Conservation (phyloP, 1,140 invertebrate genomes). For the Caerostris extrusa region DNA sequence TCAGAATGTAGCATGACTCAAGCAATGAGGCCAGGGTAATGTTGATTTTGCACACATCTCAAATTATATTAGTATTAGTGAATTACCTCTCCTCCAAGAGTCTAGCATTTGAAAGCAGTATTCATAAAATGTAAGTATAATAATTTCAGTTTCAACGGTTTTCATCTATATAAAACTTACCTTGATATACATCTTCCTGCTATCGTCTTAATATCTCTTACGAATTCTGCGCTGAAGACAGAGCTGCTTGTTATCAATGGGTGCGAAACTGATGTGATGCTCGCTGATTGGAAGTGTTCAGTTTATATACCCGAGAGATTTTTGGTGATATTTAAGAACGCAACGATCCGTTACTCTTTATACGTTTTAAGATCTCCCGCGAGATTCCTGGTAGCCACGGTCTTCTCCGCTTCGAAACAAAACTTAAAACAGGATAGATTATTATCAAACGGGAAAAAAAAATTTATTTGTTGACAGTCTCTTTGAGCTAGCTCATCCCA, state of each 20-base stretch:
- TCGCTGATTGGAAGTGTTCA: not conserved
- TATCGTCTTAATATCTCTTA: not conserved
- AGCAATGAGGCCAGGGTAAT: no score
- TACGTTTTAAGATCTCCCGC: not conserved
- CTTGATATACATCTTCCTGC: conserved; percentile 1
- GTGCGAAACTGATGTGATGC: not conserved
- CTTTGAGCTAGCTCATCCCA: not conserved
- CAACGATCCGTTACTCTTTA: conserved; percentile 53
- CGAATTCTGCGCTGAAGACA: not conserved
- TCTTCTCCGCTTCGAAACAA: not conserved
- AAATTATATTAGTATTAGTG: no score
- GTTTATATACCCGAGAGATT: conserved; percentile 9
- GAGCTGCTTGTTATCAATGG: not conserved
- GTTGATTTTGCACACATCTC: no score
- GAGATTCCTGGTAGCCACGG: conserved; percentile 11
- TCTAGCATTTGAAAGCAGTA: no score
- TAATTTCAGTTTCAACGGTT: no score
- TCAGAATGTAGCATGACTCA: no score
- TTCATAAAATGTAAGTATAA: no score
- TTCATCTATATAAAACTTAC: not conserved
- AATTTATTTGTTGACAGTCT: not conserved
- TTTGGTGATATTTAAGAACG: not conserved
- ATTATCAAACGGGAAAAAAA: not conserved
- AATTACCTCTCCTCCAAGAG: no score
- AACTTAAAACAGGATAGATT: not conserved